Evolutionary conservation across 1,140 invertebrate genomes (phyloP).

Genomic region (Liolophura sinensis): DNA sequence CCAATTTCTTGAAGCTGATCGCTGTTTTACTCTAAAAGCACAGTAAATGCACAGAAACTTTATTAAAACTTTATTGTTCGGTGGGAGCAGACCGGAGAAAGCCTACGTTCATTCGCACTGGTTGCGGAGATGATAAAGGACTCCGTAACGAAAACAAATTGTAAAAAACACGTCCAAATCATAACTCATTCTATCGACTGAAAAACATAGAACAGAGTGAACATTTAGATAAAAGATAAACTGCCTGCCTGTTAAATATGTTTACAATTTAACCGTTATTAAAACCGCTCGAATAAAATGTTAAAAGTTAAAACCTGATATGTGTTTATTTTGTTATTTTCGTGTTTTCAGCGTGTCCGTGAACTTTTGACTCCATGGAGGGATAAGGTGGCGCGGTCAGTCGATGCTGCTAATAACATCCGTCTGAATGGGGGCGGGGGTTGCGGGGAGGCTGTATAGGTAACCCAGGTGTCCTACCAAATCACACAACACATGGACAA

Average conservation of each 20-base stretch:
- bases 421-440: slow-evolving; percentile 28
- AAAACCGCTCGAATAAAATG: not conserved
- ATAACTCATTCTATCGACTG: not conserved
- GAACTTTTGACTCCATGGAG: slow-evolving; percentile 25
- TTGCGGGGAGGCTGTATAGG: slow-evolving; percentile 17
- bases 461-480: no score
- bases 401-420: slow-evolving; percentile 21
- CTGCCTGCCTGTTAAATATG: not conserved
- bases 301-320: not conserved
- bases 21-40: not conserved
- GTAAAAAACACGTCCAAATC: no score
- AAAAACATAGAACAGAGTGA: not conserved
- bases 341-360: slow-evolving; percentile 23
- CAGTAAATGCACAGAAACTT: not conserved
- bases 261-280: not conserved
- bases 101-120: no score
- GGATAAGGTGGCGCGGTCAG: slow-evolving; percentile 15
- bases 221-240: not conserved
- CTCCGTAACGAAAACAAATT: no score
- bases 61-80: not conserved
- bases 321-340: not conserved
- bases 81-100: no score
- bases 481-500: no score
- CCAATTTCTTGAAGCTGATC: not conserved
- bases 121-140: no score